Evolutionary conservation across 2,113 vertebrate species (phyloP).

Genomic region (Heterocephalus glaber): DNA sequence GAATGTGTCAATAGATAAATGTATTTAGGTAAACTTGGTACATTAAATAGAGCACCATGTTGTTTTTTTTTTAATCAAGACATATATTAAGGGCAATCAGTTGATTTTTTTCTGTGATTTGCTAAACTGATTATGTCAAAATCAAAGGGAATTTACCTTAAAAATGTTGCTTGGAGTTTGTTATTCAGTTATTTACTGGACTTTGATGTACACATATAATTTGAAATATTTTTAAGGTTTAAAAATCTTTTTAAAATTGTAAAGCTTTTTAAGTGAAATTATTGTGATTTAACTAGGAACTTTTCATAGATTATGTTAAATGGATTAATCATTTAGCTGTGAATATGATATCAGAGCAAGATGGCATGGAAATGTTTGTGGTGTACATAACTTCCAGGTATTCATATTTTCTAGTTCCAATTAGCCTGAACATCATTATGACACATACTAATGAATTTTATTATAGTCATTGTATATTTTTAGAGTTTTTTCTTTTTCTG

Average conservation of each 20-base stretch:
- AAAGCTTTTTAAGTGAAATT: constrained; percentile 58
- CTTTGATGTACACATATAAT: constrained; percentile 19
- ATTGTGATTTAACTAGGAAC: constrained; percentile 33
- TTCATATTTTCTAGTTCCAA: neutral
- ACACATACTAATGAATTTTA: neutral
- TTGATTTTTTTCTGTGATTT: constrained; percentile 64
- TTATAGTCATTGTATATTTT: neutral
- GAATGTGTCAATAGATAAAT: constrained; percentile 74
- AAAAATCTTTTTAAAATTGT: constrained; percentile 67
- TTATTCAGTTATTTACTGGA: constrained; percentile 72
- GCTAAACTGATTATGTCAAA: constrained; percentile 76
- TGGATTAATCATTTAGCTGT: neutral
- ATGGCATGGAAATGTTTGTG: neutral
- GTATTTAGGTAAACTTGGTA: constrained; percentile 69
- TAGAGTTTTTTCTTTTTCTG: neutral
- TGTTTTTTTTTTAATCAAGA: constrained; percentile 75
- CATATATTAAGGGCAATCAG: constrained; percentile 70
- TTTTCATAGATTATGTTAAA: neutral
- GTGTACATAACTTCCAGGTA: neutral
- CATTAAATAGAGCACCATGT: constrained; percentile 77
- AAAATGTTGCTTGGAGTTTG: constrained; percentile 67
- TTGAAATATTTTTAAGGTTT: constrained; percentile 63
- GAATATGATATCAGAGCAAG: neutral
- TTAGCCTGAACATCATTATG: neutral
- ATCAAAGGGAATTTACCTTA: constrained; percentile 79